These are phyloP conservation scores for Falco naumanni DNA, from an alignment of 2,797 vertebrate species.

Conservation along the genomic window DNA sequence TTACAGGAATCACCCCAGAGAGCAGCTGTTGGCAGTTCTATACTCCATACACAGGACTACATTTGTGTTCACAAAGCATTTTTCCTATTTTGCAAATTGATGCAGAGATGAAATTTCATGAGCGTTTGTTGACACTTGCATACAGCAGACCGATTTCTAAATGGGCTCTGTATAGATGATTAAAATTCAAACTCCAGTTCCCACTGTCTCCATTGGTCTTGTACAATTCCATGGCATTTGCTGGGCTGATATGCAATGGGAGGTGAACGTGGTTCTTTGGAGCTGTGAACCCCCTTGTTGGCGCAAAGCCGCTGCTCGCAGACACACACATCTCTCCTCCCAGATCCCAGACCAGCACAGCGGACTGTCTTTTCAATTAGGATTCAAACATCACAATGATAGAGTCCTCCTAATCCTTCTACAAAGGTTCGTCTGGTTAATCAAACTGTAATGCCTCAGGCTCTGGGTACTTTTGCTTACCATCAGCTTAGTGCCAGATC, in stretches of 20 bases:
- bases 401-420: conserved; percentile 61
- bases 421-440: conserved; percentile 48
- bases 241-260: background rate
- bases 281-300: background rate
- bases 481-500: conserved; percentile 3
- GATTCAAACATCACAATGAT: conserved; percentile 32
- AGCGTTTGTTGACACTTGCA: background rate
- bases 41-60: background rate
- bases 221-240: background rate
- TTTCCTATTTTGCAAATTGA: background rate
- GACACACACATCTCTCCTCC: background rate
- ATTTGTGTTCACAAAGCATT: background rate
- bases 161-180: background rate
- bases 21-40: conserved; percentile 13
- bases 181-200: background rate
- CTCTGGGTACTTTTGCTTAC: conserved; percentile 39
- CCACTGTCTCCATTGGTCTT: background rate
- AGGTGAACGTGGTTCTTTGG: background rate
- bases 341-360: background rate
- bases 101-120: background rate
- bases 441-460: background rate
- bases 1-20: conserved; percentile 18
- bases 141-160: background rate
- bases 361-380: conserved; percentile 64
- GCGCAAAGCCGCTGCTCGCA: background rate